Evolutionary conservation across 2,113 vertebrate species (phyloP).

Genomic region (Sclerurus mexicanus): DNA sequence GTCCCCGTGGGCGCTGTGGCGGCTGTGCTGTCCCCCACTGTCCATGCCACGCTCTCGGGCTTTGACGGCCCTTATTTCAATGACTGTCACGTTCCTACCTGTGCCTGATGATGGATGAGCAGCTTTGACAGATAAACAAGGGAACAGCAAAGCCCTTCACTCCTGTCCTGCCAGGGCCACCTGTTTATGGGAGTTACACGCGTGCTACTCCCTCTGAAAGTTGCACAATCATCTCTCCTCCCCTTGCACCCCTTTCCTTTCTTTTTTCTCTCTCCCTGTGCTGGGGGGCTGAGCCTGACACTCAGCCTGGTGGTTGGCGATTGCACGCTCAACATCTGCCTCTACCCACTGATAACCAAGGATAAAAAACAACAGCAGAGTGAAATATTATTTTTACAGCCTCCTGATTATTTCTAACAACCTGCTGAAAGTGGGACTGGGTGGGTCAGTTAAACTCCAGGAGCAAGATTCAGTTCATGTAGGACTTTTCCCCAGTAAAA

Average conservation of each 20-base stretch:
- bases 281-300: not conserved
- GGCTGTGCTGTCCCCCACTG: not conserved
- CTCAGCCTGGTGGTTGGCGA: not conserved
- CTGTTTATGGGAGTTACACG: not conserved
- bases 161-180: not conserved
- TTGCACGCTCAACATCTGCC: not conserved
- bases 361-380: not conserved
- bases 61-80: not conserved
- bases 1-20: not conserved
- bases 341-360: not conserved
- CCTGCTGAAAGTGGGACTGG: conserved; percentile 17
- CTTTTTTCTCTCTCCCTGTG: not conserved
- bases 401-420: conserved; percentile 32
- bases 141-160: not conserved
- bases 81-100: not conserved
- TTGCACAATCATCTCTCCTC: not conserved
- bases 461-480: not conserved
- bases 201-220: not conserved
- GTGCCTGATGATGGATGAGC: not conserved
- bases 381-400: conserved; percentile 41
- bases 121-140: not conserved
- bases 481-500: not conserved
- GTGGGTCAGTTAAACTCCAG: not conserved
- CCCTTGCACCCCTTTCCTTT: not conserved
- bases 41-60: not conserved